Conservation (phyloP, 2,797 vertebrate genomes). For the Chelonia mydas region DNA sequence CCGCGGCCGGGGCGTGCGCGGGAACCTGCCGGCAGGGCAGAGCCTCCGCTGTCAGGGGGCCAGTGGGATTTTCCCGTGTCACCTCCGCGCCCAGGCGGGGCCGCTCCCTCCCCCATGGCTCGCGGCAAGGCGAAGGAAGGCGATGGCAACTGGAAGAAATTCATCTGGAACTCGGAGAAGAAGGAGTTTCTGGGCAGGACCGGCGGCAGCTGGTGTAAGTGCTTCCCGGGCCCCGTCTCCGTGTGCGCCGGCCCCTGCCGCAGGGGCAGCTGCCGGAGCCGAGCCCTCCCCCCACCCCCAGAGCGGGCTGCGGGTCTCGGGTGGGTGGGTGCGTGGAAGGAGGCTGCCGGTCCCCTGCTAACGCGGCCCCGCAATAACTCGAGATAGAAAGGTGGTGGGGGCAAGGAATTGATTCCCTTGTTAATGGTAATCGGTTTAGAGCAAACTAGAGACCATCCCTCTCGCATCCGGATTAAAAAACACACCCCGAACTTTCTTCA, state of each 20-base stretch:
- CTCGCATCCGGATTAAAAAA: neutral
- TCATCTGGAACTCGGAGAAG: conserved; percentile 97
- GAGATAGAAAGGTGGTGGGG: neutral
- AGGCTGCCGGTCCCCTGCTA: neutral
- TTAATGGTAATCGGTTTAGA: too few species aligned
- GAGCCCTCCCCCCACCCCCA: too few species aligned
- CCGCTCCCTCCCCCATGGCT: conserved; percentile 82
- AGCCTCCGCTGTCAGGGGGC: neutral
- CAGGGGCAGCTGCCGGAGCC: neutral
- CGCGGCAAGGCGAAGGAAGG: conserved; percentile 89
- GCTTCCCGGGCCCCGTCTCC: neutral
- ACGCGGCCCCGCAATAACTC: too few species aligned
- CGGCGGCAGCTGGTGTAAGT: conserved; percentile 96
- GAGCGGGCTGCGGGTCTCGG: too few species aligned
- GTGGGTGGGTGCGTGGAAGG: too few species aligned
- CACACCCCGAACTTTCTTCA: neutral
- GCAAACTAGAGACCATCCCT: too few species aligned
- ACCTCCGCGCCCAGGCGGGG: neutral
- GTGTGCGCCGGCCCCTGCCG: neutral
- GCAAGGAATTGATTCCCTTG: neutral
- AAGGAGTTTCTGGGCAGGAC: conserved; percentile 94
- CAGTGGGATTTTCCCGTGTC: conserved; percentile 26
- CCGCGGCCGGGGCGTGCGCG: too few species aligned
- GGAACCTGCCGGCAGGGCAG: too few species aligned
- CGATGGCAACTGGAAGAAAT: conserved; percentile 93